phyloP scores from a whole-genome alignment of 23 tunicate genomes.

The Aplidium turbinatum region DNA sequence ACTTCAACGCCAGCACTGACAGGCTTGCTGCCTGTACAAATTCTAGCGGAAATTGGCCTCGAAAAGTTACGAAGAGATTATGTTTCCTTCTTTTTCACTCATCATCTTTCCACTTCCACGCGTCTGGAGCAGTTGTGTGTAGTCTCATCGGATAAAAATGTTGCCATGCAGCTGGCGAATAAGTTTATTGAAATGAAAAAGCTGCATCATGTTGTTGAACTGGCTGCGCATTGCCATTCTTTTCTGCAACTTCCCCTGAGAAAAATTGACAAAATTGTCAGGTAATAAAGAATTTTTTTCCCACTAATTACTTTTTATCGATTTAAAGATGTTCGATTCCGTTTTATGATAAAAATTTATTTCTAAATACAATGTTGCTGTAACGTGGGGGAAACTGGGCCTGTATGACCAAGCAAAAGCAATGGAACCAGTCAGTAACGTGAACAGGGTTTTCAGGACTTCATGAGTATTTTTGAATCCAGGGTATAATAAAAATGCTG shows the following conservation, averaged over 20 bases:
- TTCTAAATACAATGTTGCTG: no score
- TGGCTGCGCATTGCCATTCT: slow-evolving; percentile 21
- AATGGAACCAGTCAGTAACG: no score
- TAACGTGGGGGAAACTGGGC: no score
- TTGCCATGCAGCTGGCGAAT: background rate
- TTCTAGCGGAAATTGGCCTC: slow-evolving; percentile 56
- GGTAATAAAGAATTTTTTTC: slow-evolving; percentile 7
- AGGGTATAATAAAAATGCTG: no score
- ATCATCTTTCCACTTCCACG: slow-evolving; percentile 21
- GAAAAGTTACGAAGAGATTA: slow-evolving; percentile 53
- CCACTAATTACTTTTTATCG: background rate
- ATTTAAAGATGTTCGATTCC: background rate
- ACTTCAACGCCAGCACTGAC: background rate
- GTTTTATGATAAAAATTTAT: no score
- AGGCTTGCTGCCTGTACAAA: slow-evolving; percentile 25
- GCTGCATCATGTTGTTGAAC: slow-evolving; percentile 57
- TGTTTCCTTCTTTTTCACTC: slow-evolving; percentile 33
- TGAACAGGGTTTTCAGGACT: no score
- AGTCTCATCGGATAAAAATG: background rate
- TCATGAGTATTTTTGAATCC: no score
- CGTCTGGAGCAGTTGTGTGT: slow-evolving; percentile 8
- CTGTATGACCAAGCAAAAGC: no score
- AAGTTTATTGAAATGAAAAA: slow-evolving; percentile 36
- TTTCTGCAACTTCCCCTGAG: slow-evolving; percentile 34
- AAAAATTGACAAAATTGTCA: slow-evolving; percentile 21